A percentile compares a stretch with the other conserved stretches of the same genome.
Conservation (phyloP, 2,113 vertebrate genomes). For the Mesembrinibis cayennensis region DNA sequence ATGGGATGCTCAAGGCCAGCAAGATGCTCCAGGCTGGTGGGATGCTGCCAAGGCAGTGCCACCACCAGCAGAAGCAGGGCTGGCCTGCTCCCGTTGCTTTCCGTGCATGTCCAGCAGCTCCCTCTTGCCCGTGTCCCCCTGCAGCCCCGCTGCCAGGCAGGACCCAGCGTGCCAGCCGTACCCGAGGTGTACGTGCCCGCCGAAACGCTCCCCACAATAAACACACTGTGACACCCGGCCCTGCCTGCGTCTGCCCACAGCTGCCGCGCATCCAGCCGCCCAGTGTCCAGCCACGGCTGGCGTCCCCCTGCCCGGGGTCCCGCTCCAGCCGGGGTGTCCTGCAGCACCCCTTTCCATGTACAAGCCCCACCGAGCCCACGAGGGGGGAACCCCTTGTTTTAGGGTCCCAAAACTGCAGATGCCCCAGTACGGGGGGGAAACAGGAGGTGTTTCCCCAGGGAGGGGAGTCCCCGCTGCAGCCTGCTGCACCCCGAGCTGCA, state of each 20-base stretch:
- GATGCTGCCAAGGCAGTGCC: no score
- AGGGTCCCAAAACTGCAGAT: not conserved
- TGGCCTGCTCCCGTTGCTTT: rapidly evolving
- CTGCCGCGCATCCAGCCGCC: not conserved
- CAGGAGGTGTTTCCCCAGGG: not conserved
- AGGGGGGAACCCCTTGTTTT: not conserved
- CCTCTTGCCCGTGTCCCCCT: rapidly evolving
- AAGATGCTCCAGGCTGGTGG: not conserved
- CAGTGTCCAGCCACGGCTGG: not conserved
- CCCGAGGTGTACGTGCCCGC: not conserved
- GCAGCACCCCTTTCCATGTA: not conserved
- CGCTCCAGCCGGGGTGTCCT: rapidly evolving
- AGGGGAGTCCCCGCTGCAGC: not conserved
- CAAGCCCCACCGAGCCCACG: not conserved
- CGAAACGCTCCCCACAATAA: not conserved
- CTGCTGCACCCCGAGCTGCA: not conserved
- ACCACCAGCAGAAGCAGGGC: not conserved
- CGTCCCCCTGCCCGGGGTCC: not conserved
- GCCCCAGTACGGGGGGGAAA: not conserved
- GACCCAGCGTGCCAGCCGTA: not conserved
- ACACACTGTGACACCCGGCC: conserved; percentile 8
- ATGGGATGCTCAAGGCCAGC: not conserved
- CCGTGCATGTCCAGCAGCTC: not conserved
- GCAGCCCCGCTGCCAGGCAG: not conserved
- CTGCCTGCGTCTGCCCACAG: not conserved